Evolutionary conservation across 2,113 vertebrate genomes (phyloP).

Genomic region (Oreotrochilus melanogaster): DNA sequence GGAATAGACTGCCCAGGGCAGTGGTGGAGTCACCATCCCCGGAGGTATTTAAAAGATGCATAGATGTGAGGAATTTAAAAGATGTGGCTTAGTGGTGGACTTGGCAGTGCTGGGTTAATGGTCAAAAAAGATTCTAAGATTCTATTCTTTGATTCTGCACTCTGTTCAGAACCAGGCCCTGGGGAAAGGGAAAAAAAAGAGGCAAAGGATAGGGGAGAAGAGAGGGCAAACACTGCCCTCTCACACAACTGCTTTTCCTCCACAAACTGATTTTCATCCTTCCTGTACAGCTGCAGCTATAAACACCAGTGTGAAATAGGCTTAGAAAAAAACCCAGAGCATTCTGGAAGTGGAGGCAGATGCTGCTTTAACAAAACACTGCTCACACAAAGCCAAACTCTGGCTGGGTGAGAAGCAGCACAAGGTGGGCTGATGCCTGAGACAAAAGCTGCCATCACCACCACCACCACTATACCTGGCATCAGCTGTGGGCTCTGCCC

Average conservation of each 20-base stretch:
- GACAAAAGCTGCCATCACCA: background rate
- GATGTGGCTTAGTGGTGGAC: too few species aligned
- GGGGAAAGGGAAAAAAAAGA: background rate
- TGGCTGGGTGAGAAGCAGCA: background rate
- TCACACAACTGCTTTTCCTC: too few species aligned
- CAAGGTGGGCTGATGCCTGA: slow-evolving; percentile 1
- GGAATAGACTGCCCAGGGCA: too few species aligned
- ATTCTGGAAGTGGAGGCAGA: background rate
- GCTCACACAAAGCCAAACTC: background rate
- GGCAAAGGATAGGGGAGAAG: background rate
- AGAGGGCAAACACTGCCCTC: background rate
- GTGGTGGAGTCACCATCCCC: too few species aligned
- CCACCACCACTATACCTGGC: background rate
- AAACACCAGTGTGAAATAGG: background rate
- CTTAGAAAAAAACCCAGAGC: slow-evolving; percentile 16
- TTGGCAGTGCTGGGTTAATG: too few species aligned
- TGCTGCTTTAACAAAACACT: background rate
- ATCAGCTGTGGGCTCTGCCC: background rate
- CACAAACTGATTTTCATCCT: background rate
- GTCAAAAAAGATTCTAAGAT: too few species aligned
- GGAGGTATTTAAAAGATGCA: too few species aligned
- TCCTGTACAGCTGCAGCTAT: background rate
- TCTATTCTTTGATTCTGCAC: background rate
- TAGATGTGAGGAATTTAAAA: too few species aligned
- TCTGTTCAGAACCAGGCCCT: background rate